These are phyloP conservation scores for Ellobius talpinus DNA, from an alignment of 2,113 vertebrate species.

Conservation along the genomic window DNA sequence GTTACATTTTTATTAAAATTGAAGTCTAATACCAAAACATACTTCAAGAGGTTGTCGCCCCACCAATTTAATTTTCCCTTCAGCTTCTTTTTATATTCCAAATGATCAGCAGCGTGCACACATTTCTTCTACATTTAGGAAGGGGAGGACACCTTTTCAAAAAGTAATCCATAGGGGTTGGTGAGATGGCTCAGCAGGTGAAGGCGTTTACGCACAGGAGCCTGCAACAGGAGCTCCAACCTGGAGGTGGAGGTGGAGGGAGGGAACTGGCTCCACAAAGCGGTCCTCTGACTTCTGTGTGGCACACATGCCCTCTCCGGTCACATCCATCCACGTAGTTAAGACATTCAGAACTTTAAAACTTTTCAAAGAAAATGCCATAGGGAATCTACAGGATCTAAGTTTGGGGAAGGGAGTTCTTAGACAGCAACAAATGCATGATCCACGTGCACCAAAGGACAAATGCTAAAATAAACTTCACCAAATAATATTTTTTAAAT, in stretches of 20 bases:
- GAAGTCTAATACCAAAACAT: background rate
- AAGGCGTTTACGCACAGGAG: background rate
- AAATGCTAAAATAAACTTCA: background rate
- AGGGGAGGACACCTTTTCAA: background rate
- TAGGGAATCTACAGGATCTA: background rate
- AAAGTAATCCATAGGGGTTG: background rate
- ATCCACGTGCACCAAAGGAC: background rate
- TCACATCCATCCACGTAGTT: background rate
- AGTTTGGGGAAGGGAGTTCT: background rate
- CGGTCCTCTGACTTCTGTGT: background rate
- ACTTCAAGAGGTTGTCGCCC: conserved; percentile 20
- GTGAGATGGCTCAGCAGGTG: too few species aligned
- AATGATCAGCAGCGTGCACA: background rate
- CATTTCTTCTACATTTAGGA: conserved; percentile 34
- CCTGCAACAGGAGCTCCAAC: too few species aligned
- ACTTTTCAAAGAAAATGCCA: background rate
- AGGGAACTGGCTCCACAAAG: background rate
- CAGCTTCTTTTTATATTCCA: conserved; percentile 20
- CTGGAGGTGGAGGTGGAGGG: background rate
- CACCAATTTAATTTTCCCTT: conserved; percentile 35
- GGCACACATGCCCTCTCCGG: too few species aligned
- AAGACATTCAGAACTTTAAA: background rate
- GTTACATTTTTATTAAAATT: conserved; percentile 52
- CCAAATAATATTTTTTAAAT: background rate
- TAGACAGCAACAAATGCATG: background rate